Conservation (phyloP, 2,113 vertebrate species). For the Aramus guarauna region DNA sequence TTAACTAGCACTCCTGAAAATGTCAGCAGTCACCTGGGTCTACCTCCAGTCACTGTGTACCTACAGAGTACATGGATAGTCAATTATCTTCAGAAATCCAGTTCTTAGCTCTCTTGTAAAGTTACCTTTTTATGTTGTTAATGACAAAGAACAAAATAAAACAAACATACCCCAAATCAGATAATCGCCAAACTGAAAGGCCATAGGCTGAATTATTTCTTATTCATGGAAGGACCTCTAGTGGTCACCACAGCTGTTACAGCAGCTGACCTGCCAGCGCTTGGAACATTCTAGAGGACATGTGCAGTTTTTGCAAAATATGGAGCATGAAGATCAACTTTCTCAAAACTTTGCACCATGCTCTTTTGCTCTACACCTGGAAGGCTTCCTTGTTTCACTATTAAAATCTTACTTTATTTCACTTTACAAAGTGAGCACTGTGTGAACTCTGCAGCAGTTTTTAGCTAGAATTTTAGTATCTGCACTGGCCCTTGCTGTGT, state of each 20-base stretch:
- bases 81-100: neutral
- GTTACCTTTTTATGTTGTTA: neutral
- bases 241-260: neutral
- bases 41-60: neutral
- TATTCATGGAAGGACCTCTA: slow-evolving; percentile 42
- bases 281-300: neutral
- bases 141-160: neutral
- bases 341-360: neutral
- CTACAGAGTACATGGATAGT: neutral
- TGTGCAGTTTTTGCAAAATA: neutral
- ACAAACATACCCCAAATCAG: neutral
- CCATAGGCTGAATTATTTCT: neutral
- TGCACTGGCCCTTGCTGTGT: neutral
- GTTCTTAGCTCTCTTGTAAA: neutral
- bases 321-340: neutral
- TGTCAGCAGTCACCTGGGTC: neutral
- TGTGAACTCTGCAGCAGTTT: neutral
- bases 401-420: neutral
- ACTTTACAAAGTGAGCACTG: neutral
- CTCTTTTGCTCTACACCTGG: neutral
- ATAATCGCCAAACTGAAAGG: neutral
- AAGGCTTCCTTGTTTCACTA: neutral
- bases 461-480: neutral
- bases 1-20: neutral
- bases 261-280: neutral